A percentile compares a stretch with the other conserved stretches of the same genome.
Conservation (phyloP, 2,888 invertebrate species). For the Listrodromus nycthemerus region DNA sequence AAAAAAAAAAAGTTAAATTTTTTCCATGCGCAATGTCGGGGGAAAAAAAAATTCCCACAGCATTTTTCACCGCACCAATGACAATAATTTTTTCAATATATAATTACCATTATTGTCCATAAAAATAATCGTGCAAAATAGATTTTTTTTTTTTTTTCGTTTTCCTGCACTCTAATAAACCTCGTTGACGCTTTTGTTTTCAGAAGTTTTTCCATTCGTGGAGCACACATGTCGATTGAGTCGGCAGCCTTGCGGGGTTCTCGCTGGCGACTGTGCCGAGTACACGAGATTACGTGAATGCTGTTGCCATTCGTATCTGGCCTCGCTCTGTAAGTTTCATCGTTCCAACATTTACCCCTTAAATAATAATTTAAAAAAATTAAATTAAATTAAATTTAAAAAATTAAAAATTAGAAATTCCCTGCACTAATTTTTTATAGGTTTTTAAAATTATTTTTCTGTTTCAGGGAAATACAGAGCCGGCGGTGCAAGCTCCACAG, state of each 20-base stretch:
- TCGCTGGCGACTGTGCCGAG: slow-evolving; percentile 87
- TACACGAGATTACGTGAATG: slow-evolving; percentile 88
- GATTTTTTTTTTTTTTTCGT: no score
- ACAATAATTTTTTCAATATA: no score
- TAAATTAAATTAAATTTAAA: slow-evolving; percentile 3
- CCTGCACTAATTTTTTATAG: neutral
- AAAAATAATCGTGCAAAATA: no score
- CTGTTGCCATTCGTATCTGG: slow-evolving; percentile 88
- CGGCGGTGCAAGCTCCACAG: slow-evolving; percentile 69
- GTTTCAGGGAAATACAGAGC: slow-evolving; percentile 81
- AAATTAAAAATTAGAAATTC: neutral
- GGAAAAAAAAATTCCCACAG: no score
- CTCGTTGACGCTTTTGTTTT: slow-evolving; percentile 73
- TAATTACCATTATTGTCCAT: no score
- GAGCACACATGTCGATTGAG: slow-evolving; percentile 90
- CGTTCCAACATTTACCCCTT: neutral
- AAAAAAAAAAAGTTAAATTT: neutral
- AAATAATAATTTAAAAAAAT: neutral
- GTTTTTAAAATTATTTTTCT: slow-evolving; percentile 23
- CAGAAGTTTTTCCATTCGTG: slow-evolving; percentile 89
- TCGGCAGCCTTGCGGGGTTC: slow-evolving; percentile 87
- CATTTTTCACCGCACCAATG: no score
- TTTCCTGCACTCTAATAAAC: no score
- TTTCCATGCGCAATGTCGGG: neutral
- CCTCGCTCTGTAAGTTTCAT: slow-evolving; percentile 86